Percentiles rank a stretch among this genome's conserved stretches.
These are phyloP conservation scores for Autographa gamma DNA, from an alignment of 2,888 invertebrate genomes.

Conservation along the genomic window DNA sequence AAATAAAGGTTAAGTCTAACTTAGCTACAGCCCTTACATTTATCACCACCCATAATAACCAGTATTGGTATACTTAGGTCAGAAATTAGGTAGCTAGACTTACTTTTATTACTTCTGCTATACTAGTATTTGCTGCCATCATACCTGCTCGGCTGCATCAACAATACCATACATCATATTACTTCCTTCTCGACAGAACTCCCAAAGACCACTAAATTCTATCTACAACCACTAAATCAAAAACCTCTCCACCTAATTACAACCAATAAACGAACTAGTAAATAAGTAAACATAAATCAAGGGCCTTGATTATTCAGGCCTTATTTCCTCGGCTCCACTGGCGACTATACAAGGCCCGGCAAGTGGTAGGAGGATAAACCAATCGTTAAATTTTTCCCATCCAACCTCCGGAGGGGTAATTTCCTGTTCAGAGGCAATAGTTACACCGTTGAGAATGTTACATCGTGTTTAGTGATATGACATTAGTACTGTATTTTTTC, in stretches of 20 bases:
- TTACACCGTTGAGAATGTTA: conserved; percentile 48
- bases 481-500: background rate
- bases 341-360: conserved; percentile 33
- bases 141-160: too few species aligned
- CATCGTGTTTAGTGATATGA: background rate
- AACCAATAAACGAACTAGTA: conserved; percentile 1
- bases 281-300: conserved; percentile 6
- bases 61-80: too few species aligned
- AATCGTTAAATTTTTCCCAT: conserved; percentile 64
- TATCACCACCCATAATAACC: too few species aligned
- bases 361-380: conserved; percentile 53
- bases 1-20: too few species aligned
- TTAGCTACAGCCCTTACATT: too few species aligned
- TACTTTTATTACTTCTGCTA: too few species aligned
- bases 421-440: conserved; percentile 57
- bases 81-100: too few species aligned
- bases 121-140: too few species aligned
- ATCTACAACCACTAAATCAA: background rate
- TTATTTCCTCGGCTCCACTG: conserved; percentile 35
- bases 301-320: conserved; percentile 12
- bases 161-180: too few species aligned
- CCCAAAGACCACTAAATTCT: too few species aligned
- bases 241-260: conserved; percentile 5
- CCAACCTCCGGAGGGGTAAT: conserved; percentile 58
- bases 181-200: too few species aligned